These are phyloP conservation scores for Macroglossus sobrinus DNA, from an alignment of 2,113 vertebrate species.

Conservation along the genomic window DNA sequence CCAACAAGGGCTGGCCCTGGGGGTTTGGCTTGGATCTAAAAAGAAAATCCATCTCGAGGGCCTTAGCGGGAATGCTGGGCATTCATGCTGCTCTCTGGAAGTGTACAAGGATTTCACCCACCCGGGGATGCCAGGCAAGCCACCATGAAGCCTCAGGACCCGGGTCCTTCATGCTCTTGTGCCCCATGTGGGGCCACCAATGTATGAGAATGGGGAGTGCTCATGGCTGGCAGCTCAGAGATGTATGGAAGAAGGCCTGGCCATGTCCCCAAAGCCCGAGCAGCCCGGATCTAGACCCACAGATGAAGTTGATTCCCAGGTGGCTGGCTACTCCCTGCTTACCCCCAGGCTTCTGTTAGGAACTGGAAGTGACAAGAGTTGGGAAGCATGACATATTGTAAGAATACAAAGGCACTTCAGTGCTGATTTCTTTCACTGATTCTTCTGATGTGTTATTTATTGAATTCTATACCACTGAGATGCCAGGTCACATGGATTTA, in stretches of 20 bases:
- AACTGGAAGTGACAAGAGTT: not conserved
- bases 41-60: not conserved
- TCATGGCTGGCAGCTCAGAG: not conserved
- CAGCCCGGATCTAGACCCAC: not conserved
- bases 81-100: not conserved
- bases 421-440: not conserved
- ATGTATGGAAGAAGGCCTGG: not conserved
- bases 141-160: accelerated
- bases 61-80: not conserved
- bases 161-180: too few species aligned
- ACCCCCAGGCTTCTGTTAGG: not conserved
- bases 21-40: not conserved
- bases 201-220: not conserved
- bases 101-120: not conserved
- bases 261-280: not conserved
- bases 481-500: not conserved
- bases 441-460: not conserved
- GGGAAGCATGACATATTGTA: not conserved
- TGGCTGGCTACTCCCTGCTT: not conserved
- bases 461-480: not conserved
- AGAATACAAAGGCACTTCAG: not conserved
- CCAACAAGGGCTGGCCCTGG: not conserved
- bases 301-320: not conserved
- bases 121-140: not conserved
- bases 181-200: not conserved